Conservation (phyloP, 2,113 vertebrate species). For the Rhodinocichla rosea region DNA sequence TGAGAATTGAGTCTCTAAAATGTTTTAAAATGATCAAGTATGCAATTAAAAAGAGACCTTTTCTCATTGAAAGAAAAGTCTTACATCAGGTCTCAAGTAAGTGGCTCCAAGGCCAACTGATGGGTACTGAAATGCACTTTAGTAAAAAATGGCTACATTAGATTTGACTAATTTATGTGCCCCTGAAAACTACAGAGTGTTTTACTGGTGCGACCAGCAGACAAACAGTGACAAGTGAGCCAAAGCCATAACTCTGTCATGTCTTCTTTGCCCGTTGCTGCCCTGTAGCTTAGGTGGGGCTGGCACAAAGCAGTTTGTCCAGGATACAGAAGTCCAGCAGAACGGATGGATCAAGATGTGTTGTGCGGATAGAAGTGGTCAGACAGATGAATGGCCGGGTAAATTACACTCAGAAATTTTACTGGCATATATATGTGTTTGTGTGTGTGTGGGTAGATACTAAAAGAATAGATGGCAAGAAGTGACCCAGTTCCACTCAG, state of each 20-base stretch:
- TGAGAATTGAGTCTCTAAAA: background rate
- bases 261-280: background rate
- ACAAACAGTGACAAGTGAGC: background rate
- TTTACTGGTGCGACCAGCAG: background rate
- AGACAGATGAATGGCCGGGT: background rate
- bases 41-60: background rate
- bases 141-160: background rate
- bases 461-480: background rate
- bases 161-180: background rate
- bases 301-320: background rate
- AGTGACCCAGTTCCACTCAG: background rate
- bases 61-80: background rate
- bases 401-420: background rate
- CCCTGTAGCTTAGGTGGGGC: background rate
- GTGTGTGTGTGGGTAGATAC: too few relatives aligned
- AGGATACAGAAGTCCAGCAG: background rate
- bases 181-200: background rate
- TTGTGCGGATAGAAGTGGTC: background rate
- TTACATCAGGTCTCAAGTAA: background rate
- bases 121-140: background rate
- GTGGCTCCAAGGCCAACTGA: background rate
- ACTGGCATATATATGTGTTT: background rate
- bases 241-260: background rate
- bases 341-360: background rate
- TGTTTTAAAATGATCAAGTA: background rate